A percentile compares a stretch with the other conserved stretches of the same genome.
phyloP scores from a whole-genome alignment of 2,797 vertebrate species.

The Mustela erminea region DNA sequence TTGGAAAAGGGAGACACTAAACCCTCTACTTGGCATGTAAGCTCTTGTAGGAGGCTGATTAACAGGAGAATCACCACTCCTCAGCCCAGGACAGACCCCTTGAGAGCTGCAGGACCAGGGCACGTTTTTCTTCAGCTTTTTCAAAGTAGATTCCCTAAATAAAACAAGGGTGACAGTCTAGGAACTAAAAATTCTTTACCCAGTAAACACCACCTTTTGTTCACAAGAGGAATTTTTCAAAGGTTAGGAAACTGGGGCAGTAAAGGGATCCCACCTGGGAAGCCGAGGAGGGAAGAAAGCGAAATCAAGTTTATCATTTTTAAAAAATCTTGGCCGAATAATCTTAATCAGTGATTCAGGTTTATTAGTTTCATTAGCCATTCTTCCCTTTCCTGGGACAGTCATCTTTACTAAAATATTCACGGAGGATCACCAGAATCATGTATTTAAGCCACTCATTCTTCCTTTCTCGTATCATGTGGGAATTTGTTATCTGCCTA shows the following conservation, averaged over 20 bases:
- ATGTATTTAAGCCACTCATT: background rate
- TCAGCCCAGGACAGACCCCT: background rate
- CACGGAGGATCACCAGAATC: background rate
- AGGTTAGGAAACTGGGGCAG: background rate
- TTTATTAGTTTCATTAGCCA: background rate
- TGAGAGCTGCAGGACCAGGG: background rate
- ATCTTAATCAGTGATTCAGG: conserved; percentile 7
- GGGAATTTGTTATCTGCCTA: background rate
- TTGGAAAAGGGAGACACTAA: conserved; percentile 16
- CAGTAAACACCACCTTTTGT: conserved; percentile 47
- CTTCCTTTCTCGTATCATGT: background rate
- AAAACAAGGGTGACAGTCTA: background rate
- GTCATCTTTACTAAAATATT: conserved; percentile 6
- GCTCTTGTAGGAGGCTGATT: background rate
- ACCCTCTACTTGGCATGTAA: background rate
- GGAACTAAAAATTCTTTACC: conserved; percentile 43
- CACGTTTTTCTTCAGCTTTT: conserved; percentile 8
- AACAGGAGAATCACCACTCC: background rate
- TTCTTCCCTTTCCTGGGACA: conserved; percentile 1
- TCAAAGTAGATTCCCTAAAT: conserved; percentile 45
- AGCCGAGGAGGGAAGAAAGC: background rate
- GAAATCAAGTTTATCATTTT: background rate
- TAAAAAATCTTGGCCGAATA: background rate
- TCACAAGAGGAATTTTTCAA: conserved; percentile 31
- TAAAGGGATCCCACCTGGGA: background rate